Evolutionary conservation across 2,113 vertebrate species (phyloP), one percentile per base, ranked within the genome.

Genomic region (Apodemus sylvaticus): DNA sequence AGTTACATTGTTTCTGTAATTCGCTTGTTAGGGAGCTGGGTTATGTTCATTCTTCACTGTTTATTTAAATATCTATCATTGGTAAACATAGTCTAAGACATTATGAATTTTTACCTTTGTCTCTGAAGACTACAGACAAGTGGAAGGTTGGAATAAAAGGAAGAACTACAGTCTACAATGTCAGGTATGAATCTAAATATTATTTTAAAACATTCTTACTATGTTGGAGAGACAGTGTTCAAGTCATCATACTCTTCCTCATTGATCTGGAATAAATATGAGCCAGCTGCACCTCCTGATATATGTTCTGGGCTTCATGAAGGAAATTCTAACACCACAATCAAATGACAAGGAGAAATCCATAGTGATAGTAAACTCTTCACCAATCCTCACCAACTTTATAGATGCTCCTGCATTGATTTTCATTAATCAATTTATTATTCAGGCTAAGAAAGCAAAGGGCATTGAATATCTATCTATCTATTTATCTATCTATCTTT

Each of bases 401-500:
- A 62, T 2, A 45, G 9, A 17, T 29, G 79, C 34, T 62, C 55
- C 68, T 95, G 0, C 45, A 62, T 73, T 93, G 51, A 51, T 85
- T 93, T 76, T 85, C 39, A 51, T 20, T 12, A 66, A 48, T 91
- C 60, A 94, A 66, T 71, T 51, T 22, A 71, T 86, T 58, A 89
- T 42, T 62, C 62, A 91, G 5, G 45, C 39, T 93, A 93, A n/a
- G 94, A 93, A 91, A 94, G 39, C 31, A 81, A 93, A 45, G 42
- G 9, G 0, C 4, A 78, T 4, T 31, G 24, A 64, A 22, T 58
- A 9, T 77, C 76, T 34, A 6, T 68, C 66, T 68, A 13, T 68
- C 11, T 34, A 1, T 68, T 31, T 34, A 9, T 36, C 77, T 20
- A 8, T 53, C 31, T 53, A 14, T 78, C 74, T 51, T 6, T 31